Percentiles rank a stretch among this genome's conserved stretches.
phyloP scores from a whole-genome alignment of 2,797 vertebrate genomes.

The Mormyrops boulengeri region DNA sequence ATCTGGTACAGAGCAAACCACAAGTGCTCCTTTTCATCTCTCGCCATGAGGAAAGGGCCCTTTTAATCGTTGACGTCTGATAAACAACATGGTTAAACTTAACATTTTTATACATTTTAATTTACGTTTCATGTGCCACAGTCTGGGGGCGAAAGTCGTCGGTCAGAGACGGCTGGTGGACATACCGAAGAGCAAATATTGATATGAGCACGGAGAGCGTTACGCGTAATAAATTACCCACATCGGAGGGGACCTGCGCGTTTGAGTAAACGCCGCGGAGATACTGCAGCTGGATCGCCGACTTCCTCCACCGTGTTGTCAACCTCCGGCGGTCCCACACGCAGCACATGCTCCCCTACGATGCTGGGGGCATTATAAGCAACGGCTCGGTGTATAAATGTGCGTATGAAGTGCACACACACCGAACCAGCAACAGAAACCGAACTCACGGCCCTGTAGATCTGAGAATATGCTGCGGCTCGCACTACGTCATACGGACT shows the following conservation, averaged over 20 bases:
- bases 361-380: background rate
- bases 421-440: background rate
- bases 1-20: constrained; percentile 17
- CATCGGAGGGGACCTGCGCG: background rate
- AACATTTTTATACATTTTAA: background rate
- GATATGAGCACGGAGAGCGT: background rate
- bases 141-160: background rate
- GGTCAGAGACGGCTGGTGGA: background rate
- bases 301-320: background rate
- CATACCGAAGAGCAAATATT: background rate
- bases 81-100: background rate
- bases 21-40: constrained; percentile 5
- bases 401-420: background rate
- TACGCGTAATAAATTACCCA: background rate
- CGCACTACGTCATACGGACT: background rate
- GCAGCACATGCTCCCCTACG: background rate
- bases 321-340: background rate
- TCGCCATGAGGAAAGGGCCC: background rate
- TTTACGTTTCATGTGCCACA: background rate
- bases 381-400: background rate
- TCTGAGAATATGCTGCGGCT: background rate
- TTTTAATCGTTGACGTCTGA: constrained; percentile 10
- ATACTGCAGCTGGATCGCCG: background rate
- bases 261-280: background rate
- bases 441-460: background rate